phyloP scores from a whole-genome alignment of 2,797 vertebrate genomes.

The Phoeniculus purpureus region DNA sequence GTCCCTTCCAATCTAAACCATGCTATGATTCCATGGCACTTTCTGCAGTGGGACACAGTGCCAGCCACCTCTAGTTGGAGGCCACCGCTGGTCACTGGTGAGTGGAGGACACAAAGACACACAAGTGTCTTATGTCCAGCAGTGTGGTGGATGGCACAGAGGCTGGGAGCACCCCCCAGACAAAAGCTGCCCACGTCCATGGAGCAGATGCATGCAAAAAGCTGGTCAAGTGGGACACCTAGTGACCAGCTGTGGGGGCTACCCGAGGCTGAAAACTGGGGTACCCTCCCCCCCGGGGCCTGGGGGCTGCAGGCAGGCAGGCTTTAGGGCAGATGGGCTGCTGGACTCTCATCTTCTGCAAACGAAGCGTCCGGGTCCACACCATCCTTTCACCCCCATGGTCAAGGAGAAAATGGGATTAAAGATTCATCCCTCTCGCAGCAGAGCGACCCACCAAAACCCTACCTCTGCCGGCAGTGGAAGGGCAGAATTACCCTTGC shows the following conservation, averaged over 20 bases:
- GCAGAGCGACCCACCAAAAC: not conserved
- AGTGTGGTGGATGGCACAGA: fast-evolving
- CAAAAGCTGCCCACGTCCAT: not conserved
- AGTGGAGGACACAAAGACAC: not conserved
- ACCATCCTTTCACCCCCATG: not conserved
- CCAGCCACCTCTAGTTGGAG: not conserved
- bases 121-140: not conserved
- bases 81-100: fast-evolving
- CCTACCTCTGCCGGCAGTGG: not conserved
- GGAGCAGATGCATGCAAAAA: not conserved
- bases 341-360: not conserved
- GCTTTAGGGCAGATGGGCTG: not conserved
- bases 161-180: not conserved
- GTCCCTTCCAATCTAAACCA: too few relatives aligned
- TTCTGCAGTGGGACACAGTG: not conserved
- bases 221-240: constrained; percentile 49
- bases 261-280: fast-evolving
- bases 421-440: not conserved
- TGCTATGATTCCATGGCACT: too few relatives aligned
- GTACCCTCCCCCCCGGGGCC: too few relatives aligned
- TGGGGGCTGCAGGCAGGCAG: not conserved
- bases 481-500: constrained; percentile 10
- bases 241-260: not conserved
- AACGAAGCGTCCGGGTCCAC: not conserved
- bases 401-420: not conserved